Conservation (phyloP, 2,888 invertebrate genomes). For the Patella caerulea region DNA sequence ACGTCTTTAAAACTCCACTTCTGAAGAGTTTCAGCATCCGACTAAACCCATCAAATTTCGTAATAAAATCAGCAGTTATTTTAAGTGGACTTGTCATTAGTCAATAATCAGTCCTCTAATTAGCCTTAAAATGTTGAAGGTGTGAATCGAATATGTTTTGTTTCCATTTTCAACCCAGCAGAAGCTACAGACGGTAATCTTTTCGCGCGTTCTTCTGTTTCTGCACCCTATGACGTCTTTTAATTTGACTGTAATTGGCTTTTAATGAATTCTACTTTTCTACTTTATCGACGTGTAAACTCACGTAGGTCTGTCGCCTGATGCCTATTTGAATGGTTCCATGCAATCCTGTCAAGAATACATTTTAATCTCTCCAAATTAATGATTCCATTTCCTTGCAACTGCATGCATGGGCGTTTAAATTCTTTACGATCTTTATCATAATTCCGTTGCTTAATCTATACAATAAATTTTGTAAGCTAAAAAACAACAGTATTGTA, state of each 20-base stretch:
- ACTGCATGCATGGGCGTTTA: too few relatives aligned
- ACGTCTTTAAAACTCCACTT: neutral
- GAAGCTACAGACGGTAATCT: neutral
- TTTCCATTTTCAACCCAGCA: neutral
- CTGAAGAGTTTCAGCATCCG: conserved; percentile 3
- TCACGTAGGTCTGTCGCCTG: too few relatives aligned
- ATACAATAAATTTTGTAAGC: too few relatives aligned
- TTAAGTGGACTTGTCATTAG: neutral
- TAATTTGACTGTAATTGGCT: conserved; percentile 7
- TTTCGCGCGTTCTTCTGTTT: neutral
- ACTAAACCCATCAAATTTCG: neutral
- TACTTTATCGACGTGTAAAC: neutral
- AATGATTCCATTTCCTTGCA: too few relatives aligned
- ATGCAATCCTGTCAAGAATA: too few relatives aligned
- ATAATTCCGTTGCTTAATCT: too few relatives aligned
- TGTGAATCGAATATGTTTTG: neutral
- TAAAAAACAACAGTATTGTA: too few relatives aligned
- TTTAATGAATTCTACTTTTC: conserved; percentile 9
- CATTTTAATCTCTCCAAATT: too few relatives aligned
- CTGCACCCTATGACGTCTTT: conserved; percentile 1
- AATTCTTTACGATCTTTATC: too few relatives aligned
- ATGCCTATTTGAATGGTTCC: too few relatives aligned
- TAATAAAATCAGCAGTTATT: conserved; percentile 2
- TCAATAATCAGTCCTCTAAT: neutral
- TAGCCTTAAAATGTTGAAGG: neutral